Evolutionary conservation across 2,113 vertebrate genomes (phyloP).

Genomic region (Cygnus buccinator): DNA sequence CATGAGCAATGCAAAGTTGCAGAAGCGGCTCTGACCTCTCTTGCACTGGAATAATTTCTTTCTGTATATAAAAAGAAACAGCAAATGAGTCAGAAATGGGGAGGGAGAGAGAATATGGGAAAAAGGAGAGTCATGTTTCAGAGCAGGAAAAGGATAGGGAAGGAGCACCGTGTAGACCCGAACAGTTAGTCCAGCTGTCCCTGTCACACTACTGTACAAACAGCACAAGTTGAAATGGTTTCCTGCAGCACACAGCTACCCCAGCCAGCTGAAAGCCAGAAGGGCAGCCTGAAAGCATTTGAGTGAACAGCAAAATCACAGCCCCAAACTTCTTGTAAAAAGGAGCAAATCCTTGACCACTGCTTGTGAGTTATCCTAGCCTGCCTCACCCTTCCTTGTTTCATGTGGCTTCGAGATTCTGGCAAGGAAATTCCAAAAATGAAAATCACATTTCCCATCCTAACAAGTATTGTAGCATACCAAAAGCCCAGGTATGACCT

Average conservation of each 20-base stretch:
- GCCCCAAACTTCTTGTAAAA: neutral
- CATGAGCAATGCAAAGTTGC: neutral
- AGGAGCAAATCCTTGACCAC: neutral
- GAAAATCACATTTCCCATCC: neutral
- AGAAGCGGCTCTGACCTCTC: neutral
- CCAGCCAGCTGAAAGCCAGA: neutral
- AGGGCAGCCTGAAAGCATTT: neutral
- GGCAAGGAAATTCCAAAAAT: neutral
- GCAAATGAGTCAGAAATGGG: neutral
- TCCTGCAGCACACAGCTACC: neutral
- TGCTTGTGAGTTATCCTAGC: neutral
- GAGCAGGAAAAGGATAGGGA: neutral
- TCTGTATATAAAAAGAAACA: constrained; percentile 36
- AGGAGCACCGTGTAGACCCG: neutral
- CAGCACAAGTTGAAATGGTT: neutral
- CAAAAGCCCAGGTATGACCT: neutral
- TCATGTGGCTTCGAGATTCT: neutral
- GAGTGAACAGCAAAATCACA: neutral
- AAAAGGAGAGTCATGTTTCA: constrained; percentile 30
- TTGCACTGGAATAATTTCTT: neutral
- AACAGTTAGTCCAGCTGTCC: neutral
- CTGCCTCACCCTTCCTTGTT: neutral
- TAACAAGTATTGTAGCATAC: neutral
- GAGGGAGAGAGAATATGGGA: neutral
- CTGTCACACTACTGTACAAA: neutral